phyloP scores from a whole-genome alignment of 2,113 vertebrate genomes.

The Oryzias celebensis region DNA sequence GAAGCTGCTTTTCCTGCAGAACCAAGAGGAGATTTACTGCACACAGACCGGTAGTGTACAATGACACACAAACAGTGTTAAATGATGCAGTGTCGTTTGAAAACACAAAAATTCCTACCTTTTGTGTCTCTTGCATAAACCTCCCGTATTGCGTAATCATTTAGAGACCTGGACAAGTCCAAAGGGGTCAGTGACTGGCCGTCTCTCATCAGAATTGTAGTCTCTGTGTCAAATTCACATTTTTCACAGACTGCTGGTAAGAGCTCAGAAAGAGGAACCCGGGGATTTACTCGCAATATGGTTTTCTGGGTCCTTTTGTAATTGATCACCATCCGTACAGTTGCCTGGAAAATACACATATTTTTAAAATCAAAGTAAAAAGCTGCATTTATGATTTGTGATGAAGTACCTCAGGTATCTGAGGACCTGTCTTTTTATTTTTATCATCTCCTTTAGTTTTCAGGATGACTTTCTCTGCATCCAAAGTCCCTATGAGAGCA shows the following conservation, averaged over 20 bases:
- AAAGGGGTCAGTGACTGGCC: constrained; percentile 85
- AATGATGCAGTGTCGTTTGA: background rate
- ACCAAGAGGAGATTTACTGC: constrained; percentile 18
- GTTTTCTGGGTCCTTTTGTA: constrained; percentile 96
- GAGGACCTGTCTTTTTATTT: constrained; percentile 85
- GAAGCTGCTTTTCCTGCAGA: constrained; percentile 46
- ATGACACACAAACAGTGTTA: background rate
- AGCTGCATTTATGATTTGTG: background rate
- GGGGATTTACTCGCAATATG: constrained; percentile 88
- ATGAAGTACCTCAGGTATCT: constrained; percentile 87
- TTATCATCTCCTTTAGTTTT: constrained; percentile 88
- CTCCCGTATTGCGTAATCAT: constrained; percentile 89
- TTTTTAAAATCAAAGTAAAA: background rate
- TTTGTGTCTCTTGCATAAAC: constrained; percentile 89
- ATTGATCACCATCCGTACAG: constrained; percentile 93
- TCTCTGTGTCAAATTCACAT: constrained; percentile 89
- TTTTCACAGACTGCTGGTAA: constrained; percentile 87
- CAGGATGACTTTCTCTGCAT: constrained; percentile 89
- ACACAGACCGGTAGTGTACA: background rate
- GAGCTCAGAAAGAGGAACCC: constrained; percentile 83
- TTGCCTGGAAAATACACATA: constrained; percentile 79
- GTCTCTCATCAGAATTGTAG: constrained; percentile 84
- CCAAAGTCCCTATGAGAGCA: constrained; percentile 88
- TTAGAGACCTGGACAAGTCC: constrained; percentile 87
- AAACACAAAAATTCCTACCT: constrained; percentile 72